These are phyloP conservation scores for Eulemur coronatus DNA, from an alignment of 2,797 vertebrate genomes.

Conservation along the genomic window DNA sequence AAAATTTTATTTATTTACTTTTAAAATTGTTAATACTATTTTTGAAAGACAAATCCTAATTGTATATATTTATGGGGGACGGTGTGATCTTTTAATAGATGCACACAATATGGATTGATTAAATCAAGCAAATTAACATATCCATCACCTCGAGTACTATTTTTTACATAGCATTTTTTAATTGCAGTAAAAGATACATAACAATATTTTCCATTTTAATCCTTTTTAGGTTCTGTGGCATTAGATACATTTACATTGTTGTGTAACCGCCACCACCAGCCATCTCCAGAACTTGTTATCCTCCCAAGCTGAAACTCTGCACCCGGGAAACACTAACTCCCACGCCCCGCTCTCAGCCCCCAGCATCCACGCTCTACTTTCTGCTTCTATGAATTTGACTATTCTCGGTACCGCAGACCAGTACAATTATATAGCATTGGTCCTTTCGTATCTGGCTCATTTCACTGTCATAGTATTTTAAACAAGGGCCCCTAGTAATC, in stretches of 20 bases:
- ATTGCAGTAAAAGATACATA: not conserved
- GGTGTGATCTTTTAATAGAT: not conserved
- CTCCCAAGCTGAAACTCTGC: not conserved
- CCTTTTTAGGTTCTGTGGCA: not conserved
- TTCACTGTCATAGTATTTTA: constrained; percentile 41
- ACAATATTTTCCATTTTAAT: no score
- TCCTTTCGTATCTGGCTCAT: constrained; percentile 27
- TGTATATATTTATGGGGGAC: not conserved
- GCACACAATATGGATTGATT: not conserved
- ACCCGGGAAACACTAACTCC: not conserved
- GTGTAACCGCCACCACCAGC: fast-evolving
- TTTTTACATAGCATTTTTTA: not conserved
- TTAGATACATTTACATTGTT: no score
- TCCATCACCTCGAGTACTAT: not conserved
- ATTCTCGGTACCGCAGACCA: not conserved
- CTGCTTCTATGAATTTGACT: not conserved
- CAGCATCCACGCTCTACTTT: fast-evolving
- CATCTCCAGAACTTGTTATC: not conserved
- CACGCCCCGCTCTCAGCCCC: not conserved
- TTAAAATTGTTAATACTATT: not conserved
- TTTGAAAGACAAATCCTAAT: not conserved
- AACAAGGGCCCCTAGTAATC: constrained; percentile 33
- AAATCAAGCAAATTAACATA: not conserved
- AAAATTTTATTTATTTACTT: not conserved
- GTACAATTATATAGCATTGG: not conserved